These are phyloP conservation scores for Trachelus troglodyta DNA, from an alignment of 2,888 invertebrate species.

Conservation along the genomic window DNA sequence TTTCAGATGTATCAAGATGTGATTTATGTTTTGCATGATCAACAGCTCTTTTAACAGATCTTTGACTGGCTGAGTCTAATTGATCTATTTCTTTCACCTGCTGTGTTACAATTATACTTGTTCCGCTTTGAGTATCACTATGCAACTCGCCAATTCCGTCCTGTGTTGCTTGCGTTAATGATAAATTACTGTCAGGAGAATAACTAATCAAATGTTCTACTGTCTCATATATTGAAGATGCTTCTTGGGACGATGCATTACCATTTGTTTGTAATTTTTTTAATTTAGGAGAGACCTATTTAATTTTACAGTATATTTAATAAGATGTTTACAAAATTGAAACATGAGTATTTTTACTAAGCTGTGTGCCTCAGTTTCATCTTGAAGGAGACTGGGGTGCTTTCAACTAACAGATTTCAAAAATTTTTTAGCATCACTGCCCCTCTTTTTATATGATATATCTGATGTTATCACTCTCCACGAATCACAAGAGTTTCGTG, in stretches of 20 bases:
- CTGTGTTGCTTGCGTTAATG: neutral
- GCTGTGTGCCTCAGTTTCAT: neutral
- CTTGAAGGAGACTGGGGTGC: neutral
- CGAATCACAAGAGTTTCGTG: neutral
- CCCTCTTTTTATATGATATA: neutral
- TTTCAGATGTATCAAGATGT: neutral
- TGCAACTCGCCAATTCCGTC: neutral
- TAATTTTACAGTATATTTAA: neutral
- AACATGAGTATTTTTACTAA: neutral
- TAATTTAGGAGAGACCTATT: neutral
- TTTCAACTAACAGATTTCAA: neutral
- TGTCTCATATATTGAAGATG: neutral
- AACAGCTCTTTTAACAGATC: neutral
- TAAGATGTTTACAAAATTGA: neutral
- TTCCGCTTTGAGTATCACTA: neutral
- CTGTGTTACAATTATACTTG: neutral
- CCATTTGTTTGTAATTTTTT: neutral
- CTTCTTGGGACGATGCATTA: neutral
- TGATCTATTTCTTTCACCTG: neutral
- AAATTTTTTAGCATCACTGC: neutral
- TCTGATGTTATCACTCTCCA: neutral
- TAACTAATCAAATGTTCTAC: neutral
- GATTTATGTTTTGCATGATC: neutral
- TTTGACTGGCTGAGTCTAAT: neutral
- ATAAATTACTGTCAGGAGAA: neutral